Conservation (phyloP, 2,797 vertebrate species). For the Danio albolineatus region DNA sequence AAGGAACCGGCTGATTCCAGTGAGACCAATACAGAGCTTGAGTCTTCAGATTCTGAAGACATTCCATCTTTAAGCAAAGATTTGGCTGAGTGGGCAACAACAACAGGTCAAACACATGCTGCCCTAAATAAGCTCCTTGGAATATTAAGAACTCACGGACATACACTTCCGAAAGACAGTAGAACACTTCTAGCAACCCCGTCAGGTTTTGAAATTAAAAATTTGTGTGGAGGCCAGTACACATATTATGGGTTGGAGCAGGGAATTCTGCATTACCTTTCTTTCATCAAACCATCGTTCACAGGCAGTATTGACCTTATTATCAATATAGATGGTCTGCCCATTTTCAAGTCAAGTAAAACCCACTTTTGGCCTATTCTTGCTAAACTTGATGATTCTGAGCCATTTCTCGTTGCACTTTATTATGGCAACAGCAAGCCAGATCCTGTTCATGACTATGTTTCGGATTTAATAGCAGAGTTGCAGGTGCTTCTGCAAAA, state of each 20-base stretch:
- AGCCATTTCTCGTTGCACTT: neutral
- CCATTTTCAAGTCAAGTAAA: neutral
- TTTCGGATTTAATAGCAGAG: neutral
- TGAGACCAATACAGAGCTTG: slow-evolving; percentile 1
- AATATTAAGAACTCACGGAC: slow-evolving; percentile 5
- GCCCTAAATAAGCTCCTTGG: neutral
- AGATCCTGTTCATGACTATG: neutral
- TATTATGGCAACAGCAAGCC: neutral
- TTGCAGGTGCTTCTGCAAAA: neutral
- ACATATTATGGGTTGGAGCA: neutral
- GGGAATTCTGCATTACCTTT: neutral
- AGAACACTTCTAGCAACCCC: neutral
- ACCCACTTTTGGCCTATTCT: neutral
- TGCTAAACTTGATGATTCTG: neutral
- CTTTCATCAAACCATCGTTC: accelerated
- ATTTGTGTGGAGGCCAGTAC: slow-evolving; percentile 8
- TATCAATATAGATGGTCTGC: neutral
- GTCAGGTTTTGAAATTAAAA: neutral
- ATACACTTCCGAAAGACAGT: slow-evolving; percentile 18
- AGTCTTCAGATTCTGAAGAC: neutral
- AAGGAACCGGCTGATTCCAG: neutral
- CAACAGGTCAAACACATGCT: slow-evolving; percentile 8
- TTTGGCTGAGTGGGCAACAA: slow-evolving; percentile 15
- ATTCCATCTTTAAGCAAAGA: neutral
- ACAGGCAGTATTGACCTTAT: neutral